Percentiles rank a stretch among this genome's conserved stretches.
phyloP scores from a whole-genome alignment of 2,797 vertebrate genomes.

The Mus caroli region DNA sequence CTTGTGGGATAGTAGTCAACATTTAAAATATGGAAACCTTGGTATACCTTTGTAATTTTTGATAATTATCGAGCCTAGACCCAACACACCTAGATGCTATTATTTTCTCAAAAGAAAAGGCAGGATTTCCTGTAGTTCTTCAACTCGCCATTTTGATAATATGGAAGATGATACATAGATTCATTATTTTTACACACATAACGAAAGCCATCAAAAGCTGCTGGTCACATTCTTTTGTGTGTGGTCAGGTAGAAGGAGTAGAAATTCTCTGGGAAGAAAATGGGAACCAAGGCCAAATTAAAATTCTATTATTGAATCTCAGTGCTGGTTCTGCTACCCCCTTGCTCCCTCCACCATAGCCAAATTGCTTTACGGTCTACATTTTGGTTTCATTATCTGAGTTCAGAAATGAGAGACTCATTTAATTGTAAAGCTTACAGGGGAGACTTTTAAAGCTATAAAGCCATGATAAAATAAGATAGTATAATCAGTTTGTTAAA shows the following conservation, averaged over 20 bases:
- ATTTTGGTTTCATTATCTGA: background rate
- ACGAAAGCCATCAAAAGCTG: background rate
- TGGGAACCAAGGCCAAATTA: background rate
- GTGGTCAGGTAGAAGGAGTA: background rate
- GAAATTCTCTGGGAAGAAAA: background rate
- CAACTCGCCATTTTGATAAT: background rate
- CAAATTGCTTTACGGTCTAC: background rate
- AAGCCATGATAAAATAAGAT: background rate
- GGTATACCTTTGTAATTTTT: conserved; percentile 16
- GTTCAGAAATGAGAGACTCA: background rate
- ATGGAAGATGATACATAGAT: background rate
- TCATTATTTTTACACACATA: background rate
- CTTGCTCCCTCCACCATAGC: background rate
- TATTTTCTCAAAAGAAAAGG: conserved; percentile 51
- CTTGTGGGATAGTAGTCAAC: background rate
- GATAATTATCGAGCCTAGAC: background rate
- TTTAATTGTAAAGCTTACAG: background rate
- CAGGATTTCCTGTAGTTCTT: background rate
- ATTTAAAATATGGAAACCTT: background rate
- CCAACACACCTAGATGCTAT: background rate
- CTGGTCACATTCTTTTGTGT: background rate
- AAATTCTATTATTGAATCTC: background rate
- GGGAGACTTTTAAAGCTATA: background rate
- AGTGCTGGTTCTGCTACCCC: too few relatives aligned
- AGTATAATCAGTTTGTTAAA: background rate